Evolutionary conservation across 2,113 vertebrate species (phyloP), one percentile per base, ranked within the genome.

Genomic region (Myrmecobius fasciatus): DNA sequence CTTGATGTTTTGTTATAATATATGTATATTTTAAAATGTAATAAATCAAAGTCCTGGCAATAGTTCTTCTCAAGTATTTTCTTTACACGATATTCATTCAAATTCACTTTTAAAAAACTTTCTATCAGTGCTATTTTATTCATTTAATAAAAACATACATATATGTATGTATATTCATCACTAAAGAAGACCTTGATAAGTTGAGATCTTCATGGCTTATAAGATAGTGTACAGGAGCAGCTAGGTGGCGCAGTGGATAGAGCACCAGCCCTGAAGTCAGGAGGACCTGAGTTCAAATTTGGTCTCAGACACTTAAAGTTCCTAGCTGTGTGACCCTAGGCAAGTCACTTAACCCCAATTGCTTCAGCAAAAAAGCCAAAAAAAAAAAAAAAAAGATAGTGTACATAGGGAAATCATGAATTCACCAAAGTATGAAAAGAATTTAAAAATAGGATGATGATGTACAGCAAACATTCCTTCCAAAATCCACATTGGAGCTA

Each of bases 1-100:
- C 25, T 11, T 26, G 93, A 31, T 88, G 6, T 25, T 89, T 95
- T 91, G 1, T 2, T 4, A 53, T 43, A 9, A 31, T 53, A 95
- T 93, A 26, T 56, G 31, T 91, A 22, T 10, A 91, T 95, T 94
- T 94, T 92, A 54, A 89, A 94, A 92, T 67, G 11, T 90, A 91
- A 53, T 52, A 83, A 89, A 83, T 95, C 91, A 67, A 36, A 67
- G 12, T 26, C 52, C 60, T 3, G 43, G 24, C 60, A 53, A 31
- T 91, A 90, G 8, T 0, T 94, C 9, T 52, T 91, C 93, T 36
- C 12, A 10, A 89, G 51, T 92, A 89, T 92, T 47, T 92, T 3
- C 46, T 94, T 91, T 49, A 54, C 22, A 46, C 51, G 60, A 89
- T 75, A 31, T n/a, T 67, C 60, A 36, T n/a, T 36, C 22, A 53